phyloP scores from a whole-genome alignment of 2,888 invertebrate species.

The Anorthoa munda region DNA sequence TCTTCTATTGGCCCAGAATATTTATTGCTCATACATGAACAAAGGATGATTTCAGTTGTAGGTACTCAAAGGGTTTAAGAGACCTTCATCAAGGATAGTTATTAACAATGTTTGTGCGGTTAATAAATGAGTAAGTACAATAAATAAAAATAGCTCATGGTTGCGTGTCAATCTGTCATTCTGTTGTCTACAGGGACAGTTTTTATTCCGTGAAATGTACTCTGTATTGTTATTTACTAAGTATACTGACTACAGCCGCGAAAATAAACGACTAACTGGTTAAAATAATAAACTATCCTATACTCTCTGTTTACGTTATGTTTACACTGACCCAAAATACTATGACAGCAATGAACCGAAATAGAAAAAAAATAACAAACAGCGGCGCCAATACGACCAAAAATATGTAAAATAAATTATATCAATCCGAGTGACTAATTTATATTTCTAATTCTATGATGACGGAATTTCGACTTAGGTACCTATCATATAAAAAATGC shows the following conservation, averaged over 20 bases:
- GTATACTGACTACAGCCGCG: background rate
- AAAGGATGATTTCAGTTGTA: conserved; percentile 20
- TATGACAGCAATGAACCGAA: conserved; percentile 26
- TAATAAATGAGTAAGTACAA: conserved; percentile 41
- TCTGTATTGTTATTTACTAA: background rate
- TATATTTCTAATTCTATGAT: background rate
- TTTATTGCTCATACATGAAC: conserved; percentile 27
- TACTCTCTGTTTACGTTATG: conserved; percentile 28
- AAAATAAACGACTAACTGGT: conserved; percentile 29
- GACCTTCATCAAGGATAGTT: conserved; percentile 14
- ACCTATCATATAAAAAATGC: background rate
- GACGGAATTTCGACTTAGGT: background rate
- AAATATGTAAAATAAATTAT: conserved; percentile 10
- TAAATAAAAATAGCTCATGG: conserved; percentile 41
- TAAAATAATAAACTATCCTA: conserved; percentile 26
- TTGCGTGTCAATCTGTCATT: conserved; percentile 37
- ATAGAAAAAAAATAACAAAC: conserved; percentile 40
- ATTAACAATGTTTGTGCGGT: conserved; percentile 20
- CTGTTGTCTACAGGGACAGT: background rate
- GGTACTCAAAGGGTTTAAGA: conserved; percentile 10
- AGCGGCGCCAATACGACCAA: background rate
- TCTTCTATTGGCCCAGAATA: conserved; percentile 29
- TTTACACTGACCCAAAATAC: conserved; percentile 39
- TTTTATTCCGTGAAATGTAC: conserved; percentile 15
- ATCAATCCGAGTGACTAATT: background rate